Conservation (phyloP, 2,888 invertebrate genomes). For the Apodemia duryi region DNA sequence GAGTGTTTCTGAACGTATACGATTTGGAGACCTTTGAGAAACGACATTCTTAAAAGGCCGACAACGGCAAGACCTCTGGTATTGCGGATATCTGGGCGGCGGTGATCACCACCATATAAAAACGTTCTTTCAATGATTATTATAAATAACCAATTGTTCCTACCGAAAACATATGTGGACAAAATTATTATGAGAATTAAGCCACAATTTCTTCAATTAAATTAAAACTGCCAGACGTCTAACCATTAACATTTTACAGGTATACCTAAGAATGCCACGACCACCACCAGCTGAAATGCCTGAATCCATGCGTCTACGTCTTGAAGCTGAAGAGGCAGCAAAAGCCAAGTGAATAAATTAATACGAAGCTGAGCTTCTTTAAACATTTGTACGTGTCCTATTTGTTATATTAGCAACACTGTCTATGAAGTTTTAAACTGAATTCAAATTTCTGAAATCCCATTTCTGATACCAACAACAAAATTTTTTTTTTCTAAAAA, state of each 20-base stretch:
- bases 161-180: constrained; percentile 57
- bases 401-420: background rate
- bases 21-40: too few species aligned
- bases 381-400: background rate
- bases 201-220: background rate
- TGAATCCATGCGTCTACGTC: constrained; percentile 89
- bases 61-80: too few species aligned
- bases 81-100: too few species aligned
- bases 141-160: constrained; percentile 62
- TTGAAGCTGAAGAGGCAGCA: constrained; percentile 66
- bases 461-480: background rate
- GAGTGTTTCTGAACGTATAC: too few species aligned
- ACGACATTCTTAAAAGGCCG: too few species aligned
- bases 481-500: background rate
- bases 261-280: constrained; percentile 90
- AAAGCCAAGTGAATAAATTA: constrained; percentile 51
- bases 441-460: background rate
- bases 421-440: background rate
- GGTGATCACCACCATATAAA: too few species aligned
- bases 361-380: constrained; percentile 11
- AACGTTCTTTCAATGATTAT: constrained; percentile 47
- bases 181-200: constrained; percentile 42
- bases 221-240: background rate
- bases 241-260: constrained; percentile 50
- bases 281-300: constrained; percentile 99